phyloP scores from a whole-genome alignment of 2,888 invertebrate genomes.

The Xanthorhoe spadicearia region DNA sequence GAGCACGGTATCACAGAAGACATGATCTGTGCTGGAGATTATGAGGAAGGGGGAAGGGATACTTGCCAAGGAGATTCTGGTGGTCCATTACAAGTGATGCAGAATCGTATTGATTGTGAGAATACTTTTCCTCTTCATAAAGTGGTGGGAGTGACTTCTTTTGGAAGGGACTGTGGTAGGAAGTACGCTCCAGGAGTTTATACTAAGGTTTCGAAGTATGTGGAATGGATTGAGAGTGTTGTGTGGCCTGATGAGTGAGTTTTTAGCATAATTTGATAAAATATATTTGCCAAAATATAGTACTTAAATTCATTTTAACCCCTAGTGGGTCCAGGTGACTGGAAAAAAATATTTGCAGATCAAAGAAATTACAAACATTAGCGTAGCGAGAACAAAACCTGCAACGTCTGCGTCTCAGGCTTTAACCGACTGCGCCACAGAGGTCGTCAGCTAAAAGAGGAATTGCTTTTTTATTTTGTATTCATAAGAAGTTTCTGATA shows the following conservation, averaged over 20 bases:
- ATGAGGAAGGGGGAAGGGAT: conserved; percentile 73
- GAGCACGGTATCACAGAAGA: conserved; percentile 64
- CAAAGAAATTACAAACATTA: too few relatives aligned
- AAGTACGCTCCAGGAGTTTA: conserved; percentile 82
- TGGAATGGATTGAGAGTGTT: conserved; percentile 80
- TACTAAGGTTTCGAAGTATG: conserved; percentile 73
- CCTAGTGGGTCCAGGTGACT: too few relatives aligned
- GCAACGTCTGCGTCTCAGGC: too few relatives aligned
- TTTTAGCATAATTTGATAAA: conserved; percentile 12
- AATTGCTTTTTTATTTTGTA: too few relatives aligned
- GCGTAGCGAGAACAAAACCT: too few relatives aligned
- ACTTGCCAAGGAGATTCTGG: conserved; percentile 82
- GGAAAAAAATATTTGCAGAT: too few relatives aligned
- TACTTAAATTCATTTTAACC: too few relatives aligned
- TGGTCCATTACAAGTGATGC: conserved; percentile 75
- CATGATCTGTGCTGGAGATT: conserved; percentile 80
- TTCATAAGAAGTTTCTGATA: too few relatives aligned
- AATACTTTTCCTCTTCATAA: conserved; percentile 72
- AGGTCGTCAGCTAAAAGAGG: too few relatives aligned
- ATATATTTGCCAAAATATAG: too few relatives aligned
- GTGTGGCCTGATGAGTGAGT: conserved; percentile 69
- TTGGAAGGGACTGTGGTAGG: conserved; percentile 81
- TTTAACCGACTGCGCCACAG: too few relatives aligned
- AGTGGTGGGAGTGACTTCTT: conserved; percentile 81
- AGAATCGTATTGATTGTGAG: conserved; percentile 68